phyloP scores from a whole-genome alignment of 2,797 vertebrate genomes.

The Gymnopithys bicolor region DNA sequence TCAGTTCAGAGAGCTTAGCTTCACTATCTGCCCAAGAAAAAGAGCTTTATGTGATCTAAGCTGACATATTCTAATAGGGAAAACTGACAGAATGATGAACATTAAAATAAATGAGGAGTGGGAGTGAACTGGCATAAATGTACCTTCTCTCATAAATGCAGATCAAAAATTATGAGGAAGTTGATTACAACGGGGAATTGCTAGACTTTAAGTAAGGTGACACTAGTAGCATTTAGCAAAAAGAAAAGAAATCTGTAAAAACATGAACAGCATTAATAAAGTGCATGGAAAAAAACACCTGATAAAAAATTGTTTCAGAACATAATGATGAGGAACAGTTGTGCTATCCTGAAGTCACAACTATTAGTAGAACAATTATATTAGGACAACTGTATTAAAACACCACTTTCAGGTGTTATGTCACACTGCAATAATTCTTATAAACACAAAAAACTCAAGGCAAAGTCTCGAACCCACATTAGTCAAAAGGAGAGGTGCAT shows the following conservation, averaged over 20 bases:
- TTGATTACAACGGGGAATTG: not conserved
- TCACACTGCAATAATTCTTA: not conserved
- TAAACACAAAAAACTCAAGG: not conserved
- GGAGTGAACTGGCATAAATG: not conserved
- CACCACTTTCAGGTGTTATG: not conserved
- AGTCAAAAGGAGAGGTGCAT: not conserved
- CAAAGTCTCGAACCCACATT: not conserved
- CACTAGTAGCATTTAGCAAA: not conserved
- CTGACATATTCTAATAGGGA: not conserved
- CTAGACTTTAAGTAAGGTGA: not conserved
- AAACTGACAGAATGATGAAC: not conserved
- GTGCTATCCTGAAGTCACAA: not conserved
- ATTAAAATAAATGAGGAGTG: not conserved
- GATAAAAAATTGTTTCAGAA: not conserved
- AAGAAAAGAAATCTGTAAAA: not conserved
- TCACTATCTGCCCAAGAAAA: not conserved
- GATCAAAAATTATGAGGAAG: not conserved
- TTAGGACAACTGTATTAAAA: not conserved
- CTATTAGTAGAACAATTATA: not conserved
- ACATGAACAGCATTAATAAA: not conserved
- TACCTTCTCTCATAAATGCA: not conserved
- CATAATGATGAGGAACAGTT: not conserved
- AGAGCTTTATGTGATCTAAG: not conserved
- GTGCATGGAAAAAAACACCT: not conserved
- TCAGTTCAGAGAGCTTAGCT: not conserved